Conservation (phyloP, 2,797 vertebrate species). For the Cyprinella venusta region DNA sequence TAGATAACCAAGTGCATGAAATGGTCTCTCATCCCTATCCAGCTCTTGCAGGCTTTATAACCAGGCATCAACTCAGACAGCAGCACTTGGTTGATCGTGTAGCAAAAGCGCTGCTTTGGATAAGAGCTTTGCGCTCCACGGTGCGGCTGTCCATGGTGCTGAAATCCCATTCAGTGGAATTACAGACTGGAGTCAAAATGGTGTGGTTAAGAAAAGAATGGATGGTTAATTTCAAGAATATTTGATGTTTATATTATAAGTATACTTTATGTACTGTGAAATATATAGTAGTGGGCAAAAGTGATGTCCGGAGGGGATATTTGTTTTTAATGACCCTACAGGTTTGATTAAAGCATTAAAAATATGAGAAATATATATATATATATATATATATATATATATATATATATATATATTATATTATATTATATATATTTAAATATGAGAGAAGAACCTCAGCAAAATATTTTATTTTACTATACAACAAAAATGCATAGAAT, state of each 20-base stretch:
- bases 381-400: too few relatives aligned
- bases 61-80: slow-evolving; percentile 3
- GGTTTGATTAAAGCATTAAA: not conserved
- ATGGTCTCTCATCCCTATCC: slow-evolving; percentile 44
- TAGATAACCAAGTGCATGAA: slow-evolving; percentile 39
- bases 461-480: not conserved
- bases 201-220: not conserved
- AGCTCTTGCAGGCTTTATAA: slow-evolving; percentile 25
- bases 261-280: not conserved
- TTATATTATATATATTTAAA: too few relatives aligned
- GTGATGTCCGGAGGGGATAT: too few relatives aligned
- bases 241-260: not conserved
- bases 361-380: not conserved
- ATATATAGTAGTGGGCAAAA: not conserved
- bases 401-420: too few relatives aligned
- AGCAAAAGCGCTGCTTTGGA: slow-evolving; percentile 22
- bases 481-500: not conserved
- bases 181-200: not conserved
- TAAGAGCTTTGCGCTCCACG: slow-evolving; percentile 22
- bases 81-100: slow-evolving; percentile 29
- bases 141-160: slow-evolving; percentile 51
- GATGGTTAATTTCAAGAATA: not conserved
- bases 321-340: not conserved
- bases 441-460: not conserved
- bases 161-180: slow-evolving; percentile 37